These are phyloP conservation scores for Paramisgurnus dabryanus DNA, from an alignment of 2,113 vertebrate species.

Conservation along the genomic window DNA sequence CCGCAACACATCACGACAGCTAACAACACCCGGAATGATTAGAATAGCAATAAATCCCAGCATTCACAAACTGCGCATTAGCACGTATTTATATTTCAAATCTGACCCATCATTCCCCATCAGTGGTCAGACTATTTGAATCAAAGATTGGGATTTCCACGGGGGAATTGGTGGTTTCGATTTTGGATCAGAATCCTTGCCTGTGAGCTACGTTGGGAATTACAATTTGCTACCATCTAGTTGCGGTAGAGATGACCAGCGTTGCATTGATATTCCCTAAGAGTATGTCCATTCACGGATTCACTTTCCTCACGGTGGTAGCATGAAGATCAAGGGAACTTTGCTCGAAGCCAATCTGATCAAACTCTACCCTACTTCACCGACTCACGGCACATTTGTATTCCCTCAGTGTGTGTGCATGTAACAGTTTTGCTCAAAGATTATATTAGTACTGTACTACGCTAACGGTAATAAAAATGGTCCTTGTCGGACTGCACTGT, in stretches of 20 bases:
- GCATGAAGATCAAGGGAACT: constrained; percentile 34
- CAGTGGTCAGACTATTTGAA: constrained; percentile 24
- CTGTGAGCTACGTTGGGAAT: neutral
- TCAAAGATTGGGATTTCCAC: constrained; percentile 9
- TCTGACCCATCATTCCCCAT: constrained; percentile 1
- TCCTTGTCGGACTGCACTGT: neutral
- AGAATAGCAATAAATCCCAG: constrained; percentile 55
- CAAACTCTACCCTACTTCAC: constrained; percentile 16
- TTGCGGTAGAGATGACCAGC: neutral
- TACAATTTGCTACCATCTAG: constrained; percentile 10
- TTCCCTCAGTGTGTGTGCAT: constrained; percentile 59
- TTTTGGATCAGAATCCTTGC: neutral
- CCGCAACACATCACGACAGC: constrained; percentile 55
- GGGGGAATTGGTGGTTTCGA: neutral
- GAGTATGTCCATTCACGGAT: constrained; percentile 26
- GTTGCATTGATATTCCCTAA: constrained; percentile 12
- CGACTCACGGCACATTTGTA: constrained; percentile 59
- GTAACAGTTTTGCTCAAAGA: constrained; percentile 66
- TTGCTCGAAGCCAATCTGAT: constrained; percentile 43
- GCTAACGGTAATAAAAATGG: neutral
- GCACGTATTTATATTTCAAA: constrained; percentile 39
- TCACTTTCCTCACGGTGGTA: constrained; percentile 4
- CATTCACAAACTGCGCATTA: constrained; percentile 35
- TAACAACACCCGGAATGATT: constrained; percentile 54
- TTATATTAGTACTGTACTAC: constrained; percentile 59